phyloP scores from a whole-genome alignment of 2,113 vertebrate species.

The Podarcis muralis region DNA sequence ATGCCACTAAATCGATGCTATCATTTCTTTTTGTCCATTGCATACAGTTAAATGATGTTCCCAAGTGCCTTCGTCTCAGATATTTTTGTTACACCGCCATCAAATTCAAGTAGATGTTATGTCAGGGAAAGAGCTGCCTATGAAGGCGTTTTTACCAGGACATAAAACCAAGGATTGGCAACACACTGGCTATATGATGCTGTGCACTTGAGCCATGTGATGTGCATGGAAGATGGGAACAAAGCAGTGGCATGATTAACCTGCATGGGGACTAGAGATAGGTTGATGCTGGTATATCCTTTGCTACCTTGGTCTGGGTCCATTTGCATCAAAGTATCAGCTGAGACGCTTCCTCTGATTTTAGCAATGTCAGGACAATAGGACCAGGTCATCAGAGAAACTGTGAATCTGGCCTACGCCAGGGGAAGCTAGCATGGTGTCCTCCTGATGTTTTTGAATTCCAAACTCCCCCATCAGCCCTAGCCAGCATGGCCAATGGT shows the following conservation, averaged over 20 bases:
- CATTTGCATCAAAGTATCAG: background rate
- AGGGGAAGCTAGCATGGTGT: no score
- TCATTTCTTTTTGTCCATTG: constrained; percentile 4
- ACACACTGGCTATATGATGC: no score
- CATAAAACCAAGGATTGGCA: background rate
- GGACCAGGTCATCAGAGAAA: background rate
- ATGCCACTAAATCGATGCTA: constrained; percentile 15
- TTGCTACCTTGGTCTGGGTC: background rate
- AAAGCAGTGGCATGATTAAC: background rate
- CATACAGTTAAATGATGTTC: constrained; percentile 8
- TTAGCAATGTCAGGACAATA: background rate
- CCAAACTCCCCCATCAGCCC: no score
- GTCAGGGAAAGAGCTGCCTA: background rate
- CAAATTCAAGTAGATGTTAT: background rate
- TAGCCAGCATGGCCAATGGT: no score
- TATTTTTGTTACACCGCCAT: background rate
- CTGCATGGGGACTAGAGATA: background rate
- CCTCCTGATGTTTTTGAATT: no score
- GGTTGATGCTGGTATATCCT: no score
- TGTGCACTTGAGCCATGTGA: background rate
- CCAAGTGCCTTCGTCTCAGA: background rate
- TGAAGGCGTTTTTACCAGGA: background rate
- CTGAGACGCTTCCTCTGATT: background rate
- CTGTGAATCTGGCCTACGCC: no score
- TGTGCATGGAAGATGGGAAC: background rate